phyloP scores from a whole-genome alignment of 2,113 vertebrate species.

The Myiopsitta monachus region DNA sequence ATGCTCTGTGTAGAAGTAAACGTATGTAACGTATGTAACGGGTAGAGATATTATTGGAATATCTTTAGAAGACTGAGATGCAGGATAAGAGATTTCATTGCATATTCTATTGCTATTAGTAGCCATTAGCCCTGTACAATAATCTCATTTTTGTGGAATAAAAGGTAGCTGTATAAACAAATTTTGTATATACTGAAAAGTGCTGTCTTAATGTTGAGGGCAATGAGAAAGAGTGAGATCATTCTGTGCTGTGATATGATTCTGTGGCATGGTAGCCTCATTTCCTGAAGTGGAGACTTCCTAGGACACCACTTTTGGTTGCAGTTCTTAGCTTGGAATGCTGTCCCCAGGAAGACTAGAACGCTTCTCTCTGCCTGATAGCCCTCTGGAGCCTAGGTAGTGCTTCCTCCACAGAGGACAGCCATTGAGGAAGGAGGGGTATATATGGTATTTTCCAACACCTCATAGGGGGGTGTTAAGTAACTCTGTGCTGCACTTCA shows the following conservation, averaged over 20 bases:
- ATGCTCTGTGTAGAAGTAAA: background rate
- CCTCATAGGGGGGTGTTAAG: constrained; percentile 38
- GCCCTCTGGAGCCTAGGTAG: background rate
- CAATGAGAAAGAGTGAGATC: background rate
- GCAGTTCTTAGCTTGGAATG: background rate
- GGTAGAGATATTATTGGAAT: background rate
- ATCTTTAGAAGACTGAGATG: background rate
- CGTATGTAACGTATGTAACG: background rate
- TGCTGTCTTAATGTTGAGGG: background rate
- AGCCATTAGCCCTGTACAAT: background rate
- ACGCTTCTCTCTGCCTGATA: background rate
- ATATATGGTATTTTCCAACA: constrained; percentile 2
- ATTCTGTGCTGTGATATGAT: background rate
- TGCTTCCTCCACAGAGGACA: constrained; percentile 56
- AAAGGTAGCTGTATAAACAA: background rate
- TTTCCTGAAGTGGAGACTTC: background rate
- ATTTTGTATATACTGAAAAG: background rate
- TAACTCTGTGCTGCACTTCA: constrained; percentile 42
- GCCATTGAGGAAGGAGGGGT: constrained; percentile 22
- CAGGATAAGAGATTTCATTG: background rate
- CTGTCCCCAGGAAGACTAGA: constrained; percentile 1
- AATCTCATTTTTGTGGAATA: background rate
- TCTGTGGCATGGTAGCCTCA: background rate
- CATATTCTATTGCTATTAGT: background rate
- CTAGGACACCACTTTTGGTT: background rate